Evolutionary conservation across 2,888 invertebrate species (phyloP), one percentile per base, ranked within the genome.

Genomic region (Morpho achilles): DNA sequence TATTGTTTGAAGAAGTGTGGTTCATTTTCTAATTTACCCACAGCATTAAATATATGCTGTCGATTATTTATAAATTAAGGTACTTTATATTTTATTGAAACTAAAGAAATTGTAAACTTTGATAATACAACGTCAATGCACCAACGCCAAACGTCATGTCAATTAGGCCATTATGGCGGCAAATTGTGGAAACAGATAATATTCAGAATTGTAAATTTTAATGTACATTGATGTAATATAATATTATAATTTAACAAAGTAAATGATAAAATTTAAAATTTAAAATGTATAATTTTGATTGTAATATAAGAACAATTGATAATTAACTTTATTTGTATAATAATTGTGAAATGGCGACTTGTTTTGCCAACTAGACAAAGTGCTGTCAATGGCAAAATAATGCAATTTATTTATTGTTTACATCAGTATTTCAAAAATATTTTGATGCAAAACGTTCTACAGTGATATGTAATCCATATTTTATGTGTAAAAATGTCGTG

Each of bases 401-500:
- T 87, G 88, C 81, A 75, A 84, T 80, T 82, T 86, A 82, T 75
- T 70, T 71, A 73, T 79, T 85, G 83, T 89, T 88, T 89, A 86
- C 82, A 75, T 77, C 65, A 62, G 63, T 65, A 74, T 64, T 65
- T 67, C 61, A 61, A 67, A 59, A 70, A 73, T 68, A 74, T 73
- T 79, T 76, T 62, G 50, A 65, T 71, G 68, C 63, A 53, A 69
- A 71, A 69, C 60, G 50, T 54, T 74, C 22, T 16, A 53, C 64
- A 73, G 80, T 86, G 80, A 81, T 81, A 81, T 87, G 85, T 79
- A 72, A 68, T 63, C 67, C 62, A 73, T 71, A 68, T 65, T 64
- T 58, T 56, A 63, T 23, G 10, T 43, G 56, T 61, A 44, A 87
- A 78, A 72, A 94, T 94, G 94, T 92, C 94, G 81, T 95, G 94